Percentiles rank a stretch among this genome's conserved stretches.
phyloP scores from a whole-genome alignment of 2,797 vertebrate species.

The Danio aesculapii region DNA sequence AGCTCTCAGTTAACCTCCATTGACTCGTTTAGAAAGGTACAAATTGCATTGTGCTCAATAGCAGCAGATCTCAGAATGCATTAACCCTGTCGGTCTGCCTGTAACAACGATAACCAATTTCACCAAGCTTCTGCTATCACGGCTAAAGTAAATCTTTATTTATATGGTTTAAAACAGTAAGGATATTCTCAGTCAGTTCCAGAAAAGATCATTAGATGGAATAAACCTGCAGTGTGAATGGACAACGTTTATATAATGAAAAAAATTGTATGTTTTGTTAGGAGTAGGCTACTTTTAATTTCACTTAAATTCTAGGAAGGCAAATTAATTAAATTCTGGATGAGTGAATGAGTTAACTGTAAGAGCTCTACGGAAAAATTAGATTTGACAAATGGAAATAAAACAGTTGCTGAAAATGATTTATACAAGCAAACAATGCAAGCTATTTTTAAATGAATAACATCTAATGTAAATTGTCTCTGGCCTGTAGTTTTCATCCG shows the following conservation, averaged over 20 bases:
- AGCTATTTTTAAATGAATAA: not conserved
- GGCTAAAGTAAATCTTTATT: not conserved
- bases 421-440: not conserved
- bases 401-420: not conserved
- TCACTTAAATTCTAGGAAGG: not conserved
- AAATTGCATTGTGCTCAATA: not conserved
- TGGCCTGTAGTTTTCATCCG: not conserved
- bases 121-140: not conserved
- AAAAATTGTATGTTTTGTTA: not conserved
- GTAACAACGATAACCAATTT: not conserved
- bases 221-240: not conserved
- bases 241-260: too few relatives aligned
- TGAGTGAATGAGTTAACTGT: not conserved
- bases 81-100: slow-evolving; percentile 2
- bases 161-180: not conserved
- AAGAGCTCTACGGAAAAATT: not conserved
- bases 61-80: slow-evolving; percentile 9
- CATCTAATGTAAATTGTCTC: not conserved
- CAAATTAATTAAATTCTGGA: not conserved
- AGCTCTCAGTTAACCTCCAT: slow-evolving; percentile 35
- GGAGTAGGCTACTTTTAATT: not conserved
- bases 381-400: not conserved
- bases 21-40: slow-evolving; percentile 4
- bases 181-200: not conserved
- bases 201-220: not conserved